Percentiles rank a stretch among this genome's conserved stretches.
Evolutionary conservation across 2,888 invertebrate species (phyloP).

Genomic region (Drosophila bunnanda): DNA sequence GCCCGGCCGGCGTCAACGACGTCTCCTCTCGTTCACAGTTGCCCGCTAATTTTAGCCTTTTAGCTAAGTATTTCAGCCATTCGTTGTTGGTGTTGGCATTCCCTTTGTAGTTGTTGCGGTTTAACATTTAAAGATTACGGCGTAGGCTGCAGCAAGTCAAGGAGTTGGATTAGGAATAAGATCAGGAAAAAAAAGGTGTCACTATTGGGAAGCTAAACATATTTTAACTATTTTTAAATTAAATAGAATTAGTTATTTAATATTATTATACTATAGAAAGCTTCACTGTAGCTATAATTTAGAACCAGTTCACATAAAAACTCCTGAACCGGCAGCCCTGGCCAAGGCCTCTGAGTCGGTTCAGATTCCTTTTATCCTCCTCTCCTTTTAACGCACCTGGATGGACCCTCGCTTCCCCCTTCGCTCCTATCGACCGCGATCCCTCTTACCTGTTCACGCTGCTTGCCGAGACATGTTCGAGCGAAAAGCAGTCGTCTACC

Average conservation of each 20-base stretch:
- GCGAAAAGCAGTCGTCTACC: conserved; percentile 45
- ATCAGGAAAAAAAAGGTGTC: conserved; percentile 4
- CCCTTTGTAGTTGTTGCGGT: conserved; percentile 26
- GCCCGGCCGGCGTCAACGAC: conserved; percentile 68
- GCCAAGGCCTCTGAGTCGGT: conserved; percentile 39
- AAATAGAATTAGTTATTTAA: no score
- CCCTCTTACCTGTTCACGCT: conserved; percentile 55
- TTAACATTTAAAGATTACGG: conserved; percentile 53
- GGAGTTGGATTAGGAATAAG: conserved; percentile 5
- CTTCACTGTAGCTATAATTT: not conserved
- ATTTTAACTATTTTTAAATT: not conserved
- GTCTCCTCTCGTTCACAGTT: conserved; percentile 48
- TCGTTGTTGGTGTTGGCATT: conserved; percentile 35
- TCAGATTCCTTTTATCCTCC: conserved; percentile 7
- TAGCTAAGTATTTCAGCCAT: conserved; percentile 70
- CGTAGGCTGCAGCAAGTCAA: conserved; percentile 38
- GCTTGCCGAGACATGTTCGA: conserved; percentile 60
- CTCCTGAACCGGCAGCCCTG: conserved; percentile 7
- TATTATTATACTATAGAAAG: no score
- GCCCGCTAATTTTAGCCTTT: conserved; percentile 75
- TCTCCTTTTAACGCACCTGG: conserved; percentile 5
- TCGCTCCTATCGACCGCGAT: not conserved
- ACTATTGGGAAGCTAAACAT: not conserved
- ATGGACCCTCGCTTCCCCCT: conserved; percentile 6
- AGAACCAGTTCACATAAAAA: conserved; percentile 6